phyloP scores from a whole-genome alignment of 2,888 invertebrate species.

The Drosophila falleni region DNA sequence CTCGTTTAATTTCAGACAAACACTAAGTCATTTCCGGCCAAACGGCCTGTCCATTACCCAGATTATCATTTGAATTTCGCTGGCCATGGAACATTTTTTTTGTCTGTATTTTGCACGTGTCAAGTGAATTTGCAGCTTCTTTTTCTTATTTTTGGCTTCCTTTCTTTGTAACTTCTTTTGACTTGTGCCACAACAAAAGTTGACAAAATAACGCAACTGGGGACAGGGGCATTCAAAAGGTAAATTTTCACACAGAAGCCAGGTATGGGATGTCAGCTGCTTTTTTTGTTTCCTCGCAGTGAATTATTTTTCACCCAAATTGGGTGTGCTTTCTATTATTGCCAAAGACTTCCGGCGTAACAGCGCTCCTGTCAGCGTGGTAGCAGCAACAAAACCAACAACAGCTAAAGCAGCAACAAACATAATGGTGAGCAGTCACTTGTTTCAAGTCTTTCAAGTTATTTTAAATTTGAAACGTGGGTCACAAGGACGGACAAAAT shows the following conservation, averaged over 20 bases:
- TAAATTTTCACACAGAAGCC: conserved; percentile 27
- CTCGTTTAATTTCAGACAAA: conserved; percentile 72
- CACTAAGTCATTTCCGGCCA: conserved; percentile 78
- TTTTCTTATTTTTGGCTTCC: conserved; percentile 7
- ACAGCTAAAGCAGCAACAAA: conserved; percentile 16
- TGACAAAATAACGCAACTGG: conserved; percentile 63
- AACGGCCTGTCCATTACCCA: conserved; percentile 71
- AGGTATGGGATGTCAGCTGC: conserved; percentile 45
- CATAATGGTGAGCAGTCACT: conserved; percentile 43
- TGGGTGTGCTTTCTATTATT: conserved; percentile 80
- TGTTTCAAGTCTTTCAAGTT: conserved; percentile 72
- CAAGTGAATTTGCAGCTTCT: conserved; percentile 39
- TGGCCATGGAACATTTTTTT: conserved; percentile 48
- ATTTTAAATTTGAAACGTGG: conserved; percentile 75
- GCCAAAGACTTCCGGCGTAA: conserved; percentile 78
- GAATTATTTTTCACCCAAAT: conserved; percentile 73
- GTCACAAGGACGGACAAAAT: conserved; percentile 31
- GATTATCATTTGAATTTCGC: conserved; percentile 76
- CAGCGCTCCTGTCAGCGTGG: conserved; percentile 58
- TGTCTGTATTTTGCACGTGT: conserved; percentile 43
- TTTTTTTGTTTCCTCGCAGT: conserved; percentile 55
- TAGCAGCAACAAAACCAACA: conserved; percentile 17
- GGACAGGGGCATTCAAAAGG: conserved; percentile 15
- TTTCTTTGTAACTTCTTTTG: conserved; percentile 47
- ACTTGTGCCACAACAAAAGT: conserved; percentile 63